Conservation (phyloP, 2,797 vertebrate genomes). For the Coilia nasus region DNA sequence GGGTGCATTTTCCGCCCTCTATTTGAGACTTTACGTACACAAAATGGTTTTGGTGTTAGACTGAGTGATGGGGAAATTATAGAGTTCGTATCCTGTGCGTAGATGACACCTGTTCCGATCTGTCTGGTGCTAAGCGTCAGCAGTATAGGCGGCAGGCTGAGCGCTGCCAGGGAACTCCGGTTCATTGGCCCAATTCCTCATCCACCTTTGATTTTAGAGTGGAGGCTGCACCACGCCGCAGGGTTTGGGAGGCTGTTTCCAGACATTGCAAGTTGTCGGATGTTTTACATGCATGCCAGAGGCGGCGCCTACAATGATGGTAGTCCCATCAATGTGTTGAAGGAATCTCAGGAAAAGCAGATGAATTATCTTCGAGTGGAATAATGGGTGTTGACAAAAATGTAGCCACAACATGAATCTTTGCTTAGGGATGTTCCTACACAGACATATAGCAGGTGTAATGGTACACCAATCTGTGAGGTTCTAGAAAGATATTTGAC, state of each 20-base stretch:
- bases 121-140: conserved; percentile 43
- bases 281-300: conserved; percentile 7
- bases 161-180: conserved; percentile 28
- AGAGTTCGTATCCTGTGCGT: conserved; percentile 44
- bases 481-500: neutral
- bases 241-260: neutral
- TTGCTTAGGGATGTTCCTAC: neutral
- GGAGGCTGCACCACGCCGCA: neutral
- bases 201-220: neutral
- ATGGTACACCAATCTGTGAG: neutral
- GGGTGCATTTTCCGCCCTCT: neutral
- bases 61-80: conserved; percentile 43
- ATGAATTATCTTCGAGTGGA: neutral
- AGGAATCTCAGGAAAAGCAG: neutral
- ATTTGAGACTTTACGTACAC: conserved; percentile 35
- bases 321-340: neutral
- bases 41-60: conserved; percentile 30
- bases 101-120: conserved; percentile 47
- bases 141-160: conserved; percentile 53
- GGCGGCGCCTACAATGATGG: neutral
- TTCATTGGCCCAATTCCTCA: conserved; percentile 41
- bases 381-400: neutral
- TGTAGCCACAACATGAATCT: neutral
- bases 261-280: neutral
- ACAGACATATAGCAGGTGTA: neutral